A percentile compares a stretch with the other conserved stretches of the same genome.
Conservation (phyloP, 2,888 invertebrate genomes). For the Cryptops parisi region DNA sequence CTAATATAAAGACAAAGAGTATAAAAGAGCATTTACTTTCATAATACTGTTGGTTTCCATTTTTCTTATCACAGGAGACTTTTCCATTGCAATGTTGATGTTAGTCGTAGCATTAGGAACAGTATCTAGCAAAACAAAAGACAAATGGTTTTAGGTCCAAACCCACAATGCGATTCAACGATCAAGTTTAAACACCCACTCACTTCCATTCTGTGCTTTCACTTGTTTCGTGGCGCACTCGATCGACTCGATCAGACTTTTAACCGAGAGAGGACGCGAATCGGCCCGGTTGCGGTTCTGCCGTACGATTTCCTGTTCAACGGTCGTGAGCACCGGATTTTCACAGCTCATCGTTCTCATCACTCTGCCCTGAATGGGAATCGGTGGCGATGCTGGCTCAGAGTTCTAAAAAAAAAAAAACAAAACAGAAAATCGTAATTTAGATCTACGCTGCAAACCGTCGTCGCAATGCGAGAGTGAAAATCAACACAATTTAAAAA, state of each 20-base stretch:
- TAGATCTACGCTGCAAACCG: not conserved
- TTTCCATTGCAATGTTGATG: too few relatives aligned
- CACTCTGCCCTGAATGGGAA: not conserved
- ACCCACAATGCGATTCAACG: not conserved
- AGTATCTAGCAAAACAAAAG: too few relatives aligned
- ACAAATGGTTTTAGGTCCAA: too few relatives aligned
- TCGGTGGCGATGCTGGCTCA: not conserved
- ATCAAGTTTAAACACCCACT: not conserved
- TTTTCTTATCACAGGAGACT: too few relatives aligned
- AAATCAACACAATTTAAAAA: not conserved
- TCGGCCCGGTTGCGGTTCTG: slow-evolving; percentile 29
- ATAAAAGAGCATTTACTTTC: too few relatives aligned
- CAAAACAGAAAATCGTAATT: not conserved
- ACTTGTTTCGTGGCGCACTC: slow-evolving; percentile 52
- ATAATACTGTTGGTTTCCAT: too few relatives aligned
- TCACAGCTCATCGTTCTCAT: not conserved
- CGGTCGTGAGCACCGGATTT: not conserved
- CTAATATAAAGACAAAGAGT: too few relatives aligned
- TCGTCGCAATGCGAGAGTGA: not conserved
- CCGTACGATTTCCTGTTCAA: slow-evolving; percentile 22
- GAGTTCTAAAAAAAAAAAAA: not conserved
- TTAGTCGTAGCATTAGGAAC: too few relatives aligned
- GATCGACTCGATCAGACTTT: slow-evolving; percentile 78
- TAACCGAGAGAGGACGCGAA: slow-evolving; percentile 57
- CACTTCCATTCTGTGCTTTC: slow-evolving; percentile 12